Evolutionary conservation across 2,888 invertebrate genomes (phyloP).

Genomic region (Andrena minutula): DNA sequence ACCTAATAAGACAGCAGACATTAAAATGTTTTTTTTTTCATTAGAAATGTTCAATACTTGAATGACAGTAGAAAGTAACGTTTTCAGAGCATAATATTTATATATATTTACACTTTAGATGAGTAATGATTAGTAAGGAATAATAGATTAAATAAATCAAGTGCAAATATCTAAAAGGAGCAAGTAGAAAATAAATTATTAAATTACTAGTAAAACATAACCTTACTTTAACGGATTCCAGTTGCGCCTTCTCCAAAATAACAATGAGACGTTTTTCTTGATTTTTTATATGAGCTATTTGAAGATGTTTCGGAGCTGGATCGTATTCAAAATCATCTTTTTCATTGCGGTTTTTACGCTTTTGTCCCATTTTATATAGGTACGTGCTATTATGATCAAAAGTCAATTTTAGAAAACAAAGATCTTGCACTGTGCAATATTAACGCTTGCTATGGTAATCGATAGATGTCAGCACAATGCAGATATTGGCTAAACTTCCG

Average conservation of each 20-base stretch:
- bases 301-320: slow-evolving; percentile 91
- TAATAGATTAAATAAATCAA: neutral
- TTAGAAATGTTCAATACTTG: neutral
- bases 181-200: neutral
- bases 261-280: slow-evolving; percentile 96
- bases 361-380: slow-evolving; percentile 85
- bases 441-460: no score
- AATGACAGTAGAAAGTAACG: no score
- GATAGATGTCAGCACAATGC: no score
- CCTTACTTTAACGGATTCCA: slow-evolving; percentile 97
- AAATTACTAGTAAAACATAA: slow-evolving; percentile 36
- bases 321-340: slow-evolving; percentile 92
- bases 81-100: no score
- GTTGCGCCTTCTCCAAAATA: slow-evolving; percentile 96
- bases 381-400: neutral
- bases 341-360: slow-evolving; percentile 85
- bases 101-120: neutral
- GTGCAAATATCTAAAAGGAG: neutral
- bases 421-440: no score
- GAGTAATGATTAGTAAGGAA: slow-evolving; percentile 1
- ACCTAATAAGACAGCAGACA: slow-evolving; percentile 86
- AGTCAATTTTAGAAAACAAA: no score
- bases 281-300: slow-evolving; percentile 91
- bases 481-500: no score
- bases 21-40: neutral